Base-by-base conservation (phyloP, 2,113 vertebrate species). In the Myanophis thanlyinensis region DNA sequence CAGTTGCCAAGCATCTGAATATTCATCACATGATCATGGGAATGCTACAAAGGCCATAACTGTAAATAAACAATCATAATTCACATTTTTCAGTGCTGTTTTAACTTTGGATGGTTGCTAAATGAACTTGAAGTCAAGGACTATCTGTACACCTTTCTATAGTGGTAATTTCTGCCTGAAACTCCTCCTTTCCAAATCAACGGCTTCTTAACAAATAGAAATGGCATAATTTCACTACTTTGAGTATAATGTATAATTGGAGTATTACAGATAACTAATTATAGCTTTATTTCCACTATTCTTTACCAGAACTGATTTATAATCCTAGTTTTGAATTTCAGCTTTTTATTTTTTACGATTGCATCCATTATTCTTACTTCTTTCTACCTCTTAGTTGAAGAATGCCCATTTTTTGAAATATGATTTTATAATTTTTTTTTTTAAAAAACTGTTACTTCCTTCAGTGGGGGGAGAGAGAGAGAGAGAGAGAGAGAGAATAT, bases 341-440 rank as follows among this genome's bases (percentile, higher is more conserved):
- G 15, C 9, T 13, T 35, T 35, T 0, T 0, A 56, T 51, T 85
- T 0, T 35, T 94, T 73, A 15, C 92, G 1, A 0, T 62, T 94
- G 91, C 62, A 87, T 59, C 10, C 30, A 22, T n/a, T 87, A 27
- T 40, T 54, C 4, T 44, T 91, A 27, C 13, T 56, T 87, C 49
- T n/a, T 30, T 51, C 35, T 52, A 13, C 25, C 11, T 52, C 23
- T 44, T 13, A 88, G 22, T 73, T 23, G 7, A 88, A 67, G 13
- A 40, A 73, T 52, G 56, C 54, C 40, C 30, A 52, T 40, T 88
- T 73, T 48, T 73, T 59, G 27, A 35, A 49, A 86, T n/a, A 3
- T 44, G 27, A 46, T 22, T 87, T 25, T 30, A 30, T n/a, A 48
- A 40, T 9, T 40, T n/a, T n/a, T n/a, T n/a, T n/a, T n/a, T n/a